Evolutionary conservation across 2,888 invertebrate species (phyloP), one percentile per base, ranked within the genome.

Genomic region (Lepidochitona cinerea): DNA sequence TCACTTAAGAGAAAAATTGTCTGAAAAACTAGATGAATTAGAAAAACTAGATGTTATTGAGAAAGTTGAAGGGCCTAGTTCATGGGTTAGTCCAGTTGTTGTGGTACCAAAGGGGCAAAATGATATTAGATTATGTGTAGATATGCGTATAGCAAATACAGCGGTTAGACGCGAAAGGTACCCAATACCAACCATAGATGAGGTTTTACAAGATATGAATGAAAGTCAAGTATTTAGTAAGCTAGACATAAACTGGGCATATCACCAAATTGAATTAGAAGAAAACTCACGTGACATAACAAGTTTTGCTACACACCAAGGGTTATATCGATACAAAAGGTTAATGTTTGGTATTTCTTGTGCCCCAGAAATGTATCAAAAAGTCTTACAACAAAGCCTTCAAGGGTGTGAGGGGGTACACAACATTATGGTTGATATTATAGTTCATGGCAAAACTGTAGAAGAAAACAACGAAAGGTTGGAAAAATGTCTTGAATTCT

Each of bases 391-490:
- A 14, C 68, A 72, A 53, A 37, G 36, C n/a, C 52, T 54, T 35
- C 37, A 66, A 37, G 49, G 71, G 14, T 66, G 37, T 66, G 52
- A 65, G 29, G 71, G 71, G 36, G 29, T 78, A 12, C 6, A 68
- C 35, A 74, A 70, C 33, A 75, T 79, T 32, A 7, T 54, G 26
- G 74, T 77, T 69, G 81, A 79, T 52, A 72, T 81, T 18, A 74
- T 82, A 23, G 73, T 82, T 14, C 77, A 80, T 78, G 79, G 79
- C 6, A 33, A 35, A 37, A 71, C 52, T 52, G 23, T 52, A 9
- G 37, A 75, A 65, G 77, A 82, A 36, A 79, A 81, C 67, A 72
- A 77, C n/a, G n/a, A n/a, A n/a, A n/a, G n/a, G n/a, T n/a, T n/a
- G n/a, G n/a, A n/a, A n/a, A n/a, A n/a, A n/a, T n/a, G n/a, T n/a